phyloP scores from a whole-genome alignment of 1,140 invertebrate genomes.

The Meteorus sp. region DNA sequence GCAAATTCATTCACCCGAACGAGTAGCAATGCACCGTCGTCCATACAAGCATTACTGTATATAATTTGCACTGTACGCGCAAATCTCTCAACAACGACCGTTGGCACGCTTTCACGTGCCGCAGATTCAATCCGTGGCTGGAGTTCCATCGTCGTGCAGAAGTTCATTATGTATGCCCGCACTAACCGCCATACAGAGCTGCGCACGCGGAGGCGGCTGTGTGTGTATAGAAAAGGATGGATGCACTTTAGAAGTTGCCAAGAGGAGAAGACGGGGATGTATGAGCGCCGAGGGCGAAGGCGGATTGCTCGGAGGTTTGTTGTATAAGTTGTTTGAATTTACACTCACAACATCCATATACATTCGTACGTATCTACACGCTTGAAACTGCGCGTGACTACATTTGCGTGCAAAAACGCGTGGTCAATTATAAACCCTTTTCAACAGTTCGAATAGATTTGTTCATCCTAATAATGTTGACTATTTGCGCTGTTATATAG shows the following conservation, averaged over 20 bases:
- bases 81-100: constrained; percentile 8
- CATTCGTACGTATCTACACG: background rate
- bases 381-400: background rate
- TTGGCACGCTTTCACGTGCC: constrained; percentile 26
- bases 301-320: constrained; percentile 3
- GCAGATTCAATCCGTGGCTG: constrained; percentile 26
- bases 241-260: constrained; percentile 10
- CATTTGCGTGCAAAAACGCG: background rate
- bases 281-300: no score
- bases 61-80: constrained; percentile 17
- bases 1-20: constrained; percentile 7
- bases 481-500: no score
- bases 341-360: no score
- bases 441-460: no score
- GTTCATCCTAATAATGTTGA: no score
- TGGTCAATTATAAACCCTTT: background rate
- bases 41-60: background rate
- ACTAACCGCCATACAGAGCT: constrained; percentile 17
- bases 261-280: background rate
- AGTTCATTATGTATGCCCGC: constrained; percentile 23
- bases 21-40: background rate
- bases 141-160: constrained; percentile 1
- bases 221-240: background rate
- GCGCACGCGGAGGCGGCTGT: background rate
- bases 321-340: background rate